phyloP scores from a whole-genome alignment of 2,888 invertebrate genomes.

The Xestia ashworthii region DNA sequence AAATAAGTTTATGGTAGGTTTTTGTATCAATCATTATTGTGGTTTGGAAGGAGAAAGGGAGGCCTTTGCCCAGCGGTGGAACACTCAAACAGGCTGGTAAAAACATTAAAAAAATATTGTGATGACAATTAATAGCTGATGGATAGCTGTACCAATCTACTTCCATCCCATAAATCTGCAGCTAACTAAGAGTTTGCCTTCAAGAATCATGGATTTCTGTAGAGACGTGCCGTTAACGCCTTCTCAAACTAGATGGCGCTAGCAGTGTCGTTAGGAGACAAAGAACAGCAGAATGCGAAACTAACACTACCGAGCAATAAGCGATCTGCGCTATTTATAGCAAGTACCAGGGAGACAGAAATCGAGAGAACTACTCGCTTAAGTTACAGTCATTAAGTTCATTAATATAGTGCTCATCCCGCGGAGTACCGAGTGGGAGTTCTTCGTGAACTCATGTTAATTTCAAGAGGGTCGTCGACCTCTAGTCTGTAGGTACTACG shows the following conservation, averaged over 20 bases:
- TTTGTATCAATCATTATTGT: background rate
- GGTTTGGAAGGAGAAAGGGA: too few species aligned
- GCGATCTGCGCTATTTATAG: slow-evolving; percentile 6
- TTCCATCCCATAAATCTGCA: background rate
- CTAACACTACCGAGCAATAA: background rate
- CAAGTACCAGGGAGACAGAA: background rate
- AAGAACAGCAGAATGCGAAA: slow-evolving; percentile 31
- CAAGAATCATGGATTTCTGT: background rate
- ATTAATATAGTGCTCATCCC: background rate
- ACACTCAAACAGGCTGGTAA: too few species aligned
- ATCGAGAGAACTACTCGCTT: background rate
- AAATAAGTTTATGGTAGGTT: too few species aligned
- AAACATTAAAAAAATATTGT: too few species aligned
- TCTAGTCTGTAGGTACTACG: background rate
- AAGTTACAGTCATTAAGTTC: slow-evolving; percentile 1
- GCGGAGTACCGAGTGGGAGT: slow-evolving; percentile 5
- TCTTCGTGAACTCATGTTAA: slow-evolving; percentile 8
- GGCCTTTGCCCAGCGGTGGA: too few species aligned
- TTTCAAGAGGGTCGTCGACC: slow-evolving; percentile 16
- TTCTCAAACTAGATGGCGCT: slow-evolving; percentile 46
- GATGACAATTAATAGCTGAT: background rate
- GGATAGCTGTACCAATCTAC: background rate
- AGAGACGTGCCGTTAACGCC: background rate
- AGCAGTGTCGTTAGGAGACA: slow-evolving; percentile 19
- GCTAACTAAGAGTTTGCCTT: background rate